Percentiles rank a stretch among this genome's conserved stretches.
These are phyloP conservation scores for Heliornis fulica DNA, from an alignment of 2,113 vertebrate genomes.

Conservation along the genomic window DNA sequence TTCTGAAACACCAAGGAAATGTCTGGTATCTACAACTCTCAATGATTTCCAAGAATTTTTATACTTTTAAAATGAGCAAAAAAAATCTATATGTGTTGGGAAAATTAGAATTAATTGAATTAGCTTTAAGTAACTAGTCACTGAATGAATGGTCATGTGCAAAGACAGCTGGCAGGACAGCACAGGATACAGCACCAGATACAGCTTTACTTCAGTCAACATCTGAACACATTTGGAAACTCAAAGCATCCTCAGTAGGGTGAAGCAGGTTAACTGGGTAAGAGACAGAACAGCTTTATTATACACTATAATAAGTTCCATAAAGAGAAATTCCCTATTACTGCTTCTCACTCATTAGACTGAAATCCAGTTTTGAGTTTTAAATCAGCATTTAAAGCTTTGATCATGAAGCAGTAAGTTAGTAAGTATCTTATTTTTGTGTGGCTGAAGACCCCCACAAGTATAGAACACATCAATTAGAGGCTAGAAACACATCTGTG, in stretches of 20 bases:
- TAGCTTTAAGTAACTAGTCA: accelerated
- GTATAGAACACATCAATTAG: neutral
- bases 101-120: neutral
- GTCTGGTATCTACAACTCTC: neutral
- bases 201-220: neutral
- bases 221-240: neutral
- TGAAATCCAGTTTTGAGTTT: neutral
- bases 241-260: neutral
- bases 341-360: neutral
- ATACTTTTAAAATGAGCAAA: neutral
- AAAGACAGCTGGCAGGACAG: neutral
- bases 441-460: neutral
- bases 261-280: neutral
- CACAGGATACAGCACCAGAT: neutral
- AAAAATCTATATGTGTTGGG: neutral
- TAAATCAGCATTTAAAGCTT: neutral
- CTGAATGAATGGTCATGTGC: neutral
- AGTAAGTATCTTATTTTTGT: neutral
- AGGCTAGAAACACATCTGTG: neutral
- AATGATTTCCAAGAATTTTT: neutral
- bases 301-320: neutral
- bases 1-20: neutral
- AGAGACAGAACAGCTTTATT: neutral
- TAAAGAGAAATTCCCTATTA: neutral
- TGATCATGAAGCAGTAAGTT: neutral